Evolutionary conservation across 1,140 invertebrate genomes (phyloP).

Genomic region (Oedothorax gibbosus): DNA sequence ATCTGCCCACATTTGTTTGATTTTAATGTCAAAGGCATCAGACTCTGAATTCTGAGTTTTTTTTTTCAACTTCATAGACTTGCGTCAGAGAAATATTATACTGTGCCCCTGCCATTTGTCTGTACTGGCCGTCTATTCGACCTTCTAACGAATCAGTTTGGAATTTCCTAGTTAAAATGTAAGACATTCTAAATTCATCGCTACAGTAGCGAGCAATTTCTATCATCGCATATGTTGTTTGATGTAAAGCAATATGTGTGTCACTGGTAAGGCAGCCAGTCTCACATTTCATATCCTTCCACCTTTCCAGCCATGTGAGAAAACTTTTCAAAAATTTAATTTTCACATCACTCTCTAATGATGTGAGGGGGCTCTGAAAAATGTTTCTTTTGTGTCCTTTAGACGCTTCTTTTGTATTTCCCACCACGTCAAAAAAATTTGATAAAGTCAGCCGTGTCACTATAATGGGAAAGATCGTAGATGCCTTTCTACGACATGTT

Average conservation of each 20-base stretch:
- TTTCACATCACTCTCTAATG: not conserved
- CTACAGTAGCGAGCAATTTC: not conserved
- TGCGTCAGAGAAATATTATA: conserved; percentile 30
- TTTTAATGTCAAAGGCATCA: too few relatives aligned
- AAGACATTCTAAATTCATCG: not conserved
- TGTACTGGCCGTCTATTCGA: conserved; percentile 46
- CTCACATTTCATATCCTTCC: too few relatives aligned
- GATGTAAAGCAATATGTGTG: not conserved
- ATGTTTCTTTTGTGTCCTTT: not conserved
- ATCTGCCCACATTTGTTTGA: too few relatives aligned
- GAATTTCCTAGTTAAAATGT: conserved; percentile 41
- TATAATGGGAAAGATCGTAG: not conserved
- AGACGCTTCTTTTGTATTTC: not conserved
- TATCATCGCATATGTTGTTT: not conserved
- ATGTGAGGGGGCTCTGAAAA: not conserved
- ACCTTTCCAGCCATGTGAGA: not conserved
- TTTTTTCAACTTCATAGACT: conserved; percentile 53
- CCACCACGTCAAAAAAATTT: not conserved
- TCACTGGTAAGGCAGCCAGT: not conserved
- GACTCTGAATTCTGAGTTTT: not conserved
- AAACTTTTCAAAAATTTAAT: not conserved
- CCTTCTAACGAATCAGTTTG: conserved; percentile 50
- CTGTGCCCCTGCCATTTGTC: conserved; percentile 34
- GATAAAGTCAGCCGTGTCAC: not conserved
- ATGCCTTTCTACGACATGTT: not conserved